Base-by-base conservation (phyloP, 2,113 vertebrate genomes). In the Lonchura striata region DNA sequence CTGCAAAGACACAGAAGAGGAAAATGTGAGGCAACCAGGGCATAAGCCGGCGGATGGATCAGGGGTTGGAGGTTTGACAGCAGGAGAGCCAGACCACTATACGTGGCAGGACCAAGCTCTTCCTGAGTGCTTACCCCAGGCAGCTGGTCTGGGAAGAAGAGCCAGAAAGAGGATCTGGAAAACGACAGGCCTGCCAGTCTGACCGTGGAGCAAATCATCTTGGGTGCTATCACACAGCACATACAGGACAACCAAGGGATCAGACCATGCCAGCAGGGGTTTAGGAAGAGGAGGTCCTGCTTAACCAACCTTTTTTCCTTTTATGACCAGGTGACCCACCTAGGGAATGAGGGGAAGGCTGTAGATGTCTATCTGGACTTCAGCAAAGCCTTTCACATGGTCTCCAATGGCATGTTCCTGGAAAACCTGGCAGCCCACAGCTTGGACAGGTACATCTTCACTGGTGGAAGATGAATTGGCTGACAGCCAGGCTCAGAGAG, bases 61-160 rank as follows among this genome's bases (percentile, higher is more conserved):
- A 27, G 42, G 31, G 31, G 31, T 4, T 15, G 64, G 49, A 81
- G 7, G 1, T 33, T 35, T 33, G 31, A 70, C 46, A 5, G 24
- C 0, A 0, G 47, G 11, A 80, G 41, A 72, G 42, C 13, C 56
- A 79, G 31, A n/a, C 8, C 10, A 59, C 15, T 3, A 3, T 2
- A n/a, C 23, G 21, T 33, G 31, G 53, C 82, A 76, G 57, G 42
- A 61, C 59, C 49, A 49, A 83, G 68, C 20, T 69, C 54, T 28
- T 59, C 53, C 30, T 66, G 53, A 42, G 59, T 35, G 35, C 59
- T 41, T 31, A 16, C 14, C 22, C 25, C 31, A 39, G 19, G 64
- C 31, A 80, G 53, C 35, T 33, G 24, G 33, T 47, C 46, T 75
- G 52, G 44, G 61, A 76, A 85, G 49, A 72, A 46, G 24, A 56